Conservation (phyloP, 2,113 vertebrate genomes). For the Carassius carassius region DNA sequence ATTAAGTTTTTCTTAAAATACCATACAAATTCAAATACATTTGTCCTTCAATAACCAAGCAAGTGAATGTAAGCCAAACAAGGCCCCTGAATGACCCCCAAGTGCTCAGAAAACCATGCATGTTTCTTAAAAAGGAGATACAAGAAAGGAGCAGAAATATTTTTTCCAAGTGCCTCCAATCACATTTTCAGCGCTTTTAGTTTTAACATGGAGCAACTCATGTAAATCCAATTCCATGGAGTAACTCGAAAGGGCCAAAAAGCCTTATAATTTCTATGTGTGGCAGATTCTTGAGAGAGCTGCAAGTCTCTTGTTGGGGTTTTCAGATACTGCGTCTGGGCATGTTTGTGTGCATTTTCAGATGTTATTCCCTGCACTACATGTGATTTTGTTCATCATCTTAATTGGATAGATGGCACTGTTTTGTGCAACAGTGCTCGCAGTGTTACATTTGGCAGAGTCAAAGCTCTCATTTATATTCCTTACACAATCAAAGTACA, state of each 20-base stretch:
- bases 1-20: not conserved
- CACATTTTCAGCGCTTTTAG: not conserved
- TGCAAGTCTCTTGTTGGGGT: not conserved
- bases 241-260: constrained; percentile 20
- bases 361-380: constrained; percentile 6
- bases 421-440: constrained; percentile 47
- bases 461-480: constrained; percentile 54
- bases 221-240: not conserved
- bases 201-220: not conserved
- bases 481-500: constrained; percentile 57
- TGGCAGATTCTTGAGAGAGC: constrained; percentile 12
- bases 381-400: constrained; percentile 33
- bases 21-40: not conserved
- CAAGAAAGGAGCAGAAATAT: not conserved
- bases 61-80: not conserved
- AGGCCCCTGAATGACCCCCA: not conserved
- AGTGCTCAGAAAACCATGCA: not conserved
- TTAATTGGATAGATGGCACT: constrained; percentile 46
- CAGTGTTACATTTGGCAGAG: constrained; percentile 37
- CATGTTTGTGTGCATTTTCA: not conserved
- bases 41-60: not conserved
- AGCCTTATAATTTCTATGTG: not conserved
- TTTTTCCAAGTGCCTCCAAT: not conserved
- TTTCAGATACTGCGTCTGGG: constrained; percentile 5
- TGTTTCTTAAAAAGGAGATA: not conserved